Conservation (phyloP, 2,113 vertebrate genomes). For the Urocolius indicus region DNA sequence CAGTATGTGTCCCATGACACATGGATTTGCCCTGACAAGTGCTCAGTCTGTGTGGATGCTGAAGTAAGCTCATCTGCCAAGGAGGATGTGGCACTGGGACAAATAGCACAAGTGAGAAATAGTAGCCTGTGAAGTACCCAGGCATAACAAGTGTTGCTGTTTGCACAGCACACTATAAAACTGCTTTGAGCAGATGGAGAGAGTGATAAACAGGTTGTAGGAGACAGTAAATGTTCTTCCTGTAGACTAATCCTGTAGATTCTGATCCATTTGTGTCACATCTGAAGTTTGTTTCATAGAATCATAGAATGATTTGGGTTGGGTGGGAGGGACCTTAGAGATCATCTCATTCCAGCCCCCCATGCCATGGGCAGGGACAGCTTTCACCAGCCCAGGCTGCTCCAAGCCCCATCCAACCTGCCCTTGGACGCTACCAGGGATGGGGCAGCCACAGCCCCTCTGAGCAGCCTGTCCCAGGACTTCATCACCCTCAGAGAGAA, state of each 20-base stretch:
- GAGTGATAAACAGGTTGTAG: not conserved
- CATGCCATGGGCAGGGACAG: no score
- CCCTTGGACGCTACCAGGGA: no score
- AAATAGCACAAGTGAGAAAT: not conserved
- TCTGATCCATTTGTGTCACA: not conserved
- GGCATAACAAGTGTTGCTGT: not conserved
- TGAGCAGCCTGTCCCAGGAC: no score
- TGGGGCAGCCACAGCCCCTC: no score
- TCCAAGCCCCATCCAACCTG: no score
- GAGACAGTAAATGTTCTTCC: not conserved
- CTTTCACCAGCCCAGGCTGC: no score
- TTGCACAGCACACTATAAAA: not conserved
- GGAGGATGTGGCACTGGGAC: not conserved
- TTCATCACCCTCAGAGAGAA: no score
- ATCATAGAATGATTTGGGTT: no score
- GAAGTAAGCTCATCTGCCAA: not conserved
- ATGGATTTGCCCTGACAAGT: not conserved
- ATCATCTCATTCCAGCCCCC: no score
- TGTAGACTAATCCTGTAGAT: not conserved
- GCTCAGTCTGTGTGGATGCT: accelerated
- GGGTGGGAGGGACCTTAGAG: no score
- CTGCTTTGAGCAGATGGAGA: not conserved
- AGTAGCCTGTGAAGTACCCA: not conserved
- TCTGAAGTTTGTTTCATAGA: not conserved
- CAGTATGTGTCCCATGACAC: not conserved